Percentiles rank a stretch among this genome's conserved stretches.
Conservation (phyloP, 37 sponge, comb jelly and placozoan species). For the Eunapius fragilis region DNA sequence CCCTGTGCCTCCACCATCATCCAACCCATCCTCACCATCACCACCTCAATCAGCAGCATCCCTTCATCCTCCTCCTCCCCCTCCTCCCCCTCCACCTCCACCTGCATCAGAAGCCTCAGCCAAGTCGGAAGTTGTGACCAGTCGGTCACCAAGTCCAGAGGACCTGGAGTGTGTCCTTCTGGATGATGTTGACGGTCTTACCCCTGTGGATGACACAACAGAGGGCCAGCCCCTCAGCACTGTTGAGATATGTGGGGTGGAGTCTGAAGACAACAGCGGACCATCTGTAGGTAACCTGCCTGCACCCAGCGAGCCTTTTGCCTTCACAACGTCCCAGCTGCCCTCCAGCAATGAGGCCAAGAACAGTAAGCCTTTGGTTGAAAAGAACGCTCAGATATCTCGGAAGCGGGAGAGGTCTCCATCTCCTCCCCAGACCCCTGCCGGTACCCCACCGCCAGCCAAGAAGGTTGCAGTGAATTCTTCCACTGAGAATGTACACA, state of each 20-base stretch:
- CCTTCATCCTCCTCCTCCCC: not conserved
- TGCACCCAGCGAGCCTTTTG: not conserved
- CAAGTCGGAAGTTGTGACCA: not conserved
- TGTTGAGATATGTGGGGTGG: not conserved
- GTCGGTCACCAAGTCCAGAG: not conserved
- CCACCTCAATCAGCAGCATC: not conserved
- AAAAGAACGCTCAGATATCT: constrained; percentile 3
- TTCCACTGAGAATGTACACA: not conserved
- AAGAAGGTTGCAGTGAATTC: not conserved
- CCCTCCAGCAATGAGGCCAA: not conserved
- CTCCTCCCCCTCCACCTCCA: not conserved
- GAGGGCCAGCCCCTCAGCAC: not conserved
- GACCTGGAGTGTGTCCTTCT: not conserved
- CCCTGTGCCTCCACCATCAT: not conserved
- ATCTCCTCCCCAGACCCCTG: constrained; percentile 41
- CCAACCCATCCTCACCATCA: not conserved
- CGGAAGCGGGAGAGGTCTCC: constrained; percentile 64
- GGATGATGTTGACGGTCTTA: not conserved
- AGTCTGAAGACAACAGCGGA: not conserved
- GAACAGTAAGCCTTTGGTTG: not conserved
- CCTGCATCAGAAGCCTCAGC: not conserved
- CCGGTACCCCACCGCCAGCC: not conserved
- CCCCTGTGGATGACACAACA: not conserved
- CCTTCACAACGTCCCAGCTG: not conserved
- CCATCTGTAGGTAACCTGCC: not conserved